A percentile compares a stretch with the other conserved stretches of the same genome.
phyloP scores from a whole-genome alignment of 2,888 invertebrate species.

The Drosophila greeni region DNA sequence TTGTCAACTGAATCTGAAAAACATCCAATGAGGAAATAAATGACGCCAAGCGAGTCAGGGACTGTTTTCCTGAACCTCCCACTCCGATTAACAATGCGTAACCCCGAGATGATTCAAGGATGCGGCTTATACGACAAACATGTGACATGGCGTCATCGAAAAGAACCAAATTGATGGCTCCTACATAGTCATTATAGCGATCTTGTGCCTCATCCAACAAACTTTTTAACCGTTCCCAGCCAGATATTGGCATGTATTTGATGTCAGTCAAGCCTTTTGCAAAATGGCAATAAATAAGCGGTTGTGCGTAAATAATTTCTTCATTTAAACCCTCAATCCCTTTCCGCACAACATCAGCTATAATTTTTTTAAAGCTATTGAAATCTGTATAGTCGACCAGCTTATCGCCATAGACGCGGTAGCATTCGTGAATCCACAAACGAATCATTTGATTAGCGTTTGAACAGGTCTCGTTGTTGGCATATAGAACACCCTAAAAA shows the following conservation, averaged over 20 bases:
- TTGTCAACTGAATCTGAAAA: slow-evolving; percentile 94
- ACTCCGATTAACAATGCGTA: slow-evolving; percentile 95
- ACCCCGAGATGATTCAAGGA: slow-evolving; percentile 93
- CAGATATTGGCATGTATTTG: slow-evolving; percentile 89
- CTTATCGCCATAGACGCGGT: slow-evolving; percentile 94
- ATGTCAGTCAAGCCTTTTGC: slow-evolving; percentile 94
- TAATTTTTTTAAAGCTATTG: slow-evolving; percentile 85
- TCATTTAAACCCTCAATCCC: slow-evolving; percentile 87
- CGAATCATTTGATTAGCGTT: slow-evolving; percentile 86
- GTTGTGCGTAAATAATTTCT: slow-evolving; percentile 84
- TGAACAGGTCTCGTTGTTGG: slow-evolving; percentile 87
- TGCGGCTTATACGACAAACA: slow-evolving; percentile 93
- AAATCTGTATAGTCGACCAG: slow-evolving; percentile 89
- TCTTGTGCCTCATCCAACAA: slow-evolving; percentile 89
- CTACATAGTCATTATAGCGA: slow-evolving; percentile 92
- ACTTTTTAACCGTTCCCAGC: slow-evolving; percentile 85
- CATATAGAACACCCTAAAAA: slow-evolving; percentile 89
- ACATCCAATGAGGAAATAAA: slow-evolving; percentile 95
- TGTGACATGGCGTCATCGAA: slow-evolving; percentile 97
- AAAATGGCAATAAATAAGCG: slow-evolving; percentile 95
- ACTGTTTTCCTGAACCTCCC: slow-evolving; percentile 97
- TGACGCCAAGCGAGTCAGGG: slow-evolving; percentile 90
- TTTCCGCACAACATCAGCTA: slow-evolving; percentile 89
- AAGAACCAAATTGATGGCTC: slow-evolving; percentile 95
- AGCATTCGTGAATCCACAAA: slow-evolving; percentile 93